Percentiles rank a stretch among this genome's conserved stretches.
phyloP scores from a whole-genome alignment of 2,888 invertebrate species.

The Thecocarcelia acutangulata region DNA sequence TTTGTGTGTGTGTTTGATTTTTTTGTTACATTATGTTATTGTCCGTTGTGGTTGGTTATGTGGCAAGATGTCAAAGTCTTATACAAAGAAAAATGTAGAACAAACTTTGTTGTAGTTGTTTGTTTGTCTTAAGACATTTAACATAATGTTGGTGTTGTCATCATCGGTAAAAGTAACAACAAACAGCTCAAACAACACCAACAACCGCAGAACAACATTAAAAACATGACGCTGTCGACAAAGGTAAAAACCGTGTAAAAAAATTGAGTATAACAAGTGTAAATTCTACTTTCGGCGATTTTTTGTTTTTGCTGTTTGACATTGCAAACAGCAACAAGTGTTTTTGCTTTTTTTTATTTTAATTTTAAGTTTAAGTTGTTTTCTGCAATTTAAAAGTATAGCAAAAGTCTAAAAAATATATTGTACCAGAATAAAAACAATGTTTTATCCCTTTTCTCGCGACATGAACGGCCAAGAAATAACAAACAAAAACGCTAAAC shows the following conservation, averaged over 20 bases:
- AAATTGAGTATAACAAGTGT: slow-evolving; percentile 60
- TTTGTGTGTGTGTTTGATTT: no score
- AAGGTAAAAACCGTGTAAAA: slow-evolving; percentile 20
- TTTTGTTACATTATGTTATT: slow-evolving; percentile 27
- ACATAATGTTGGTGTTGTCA: slow-evolving; percentile 63
- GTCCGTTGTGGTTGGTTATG: slow-evolving; percentile 53
- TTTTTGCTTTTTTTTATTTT: background rate
- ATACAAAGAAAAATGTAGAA: slow-evolving; percentile 40
- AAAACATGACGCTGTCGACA: slow-evolving; percentile 39
- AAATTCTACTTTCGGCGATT: slow-evolving; percentile 39
- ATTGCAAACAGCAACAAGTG: slow-evolving; percentile 43
- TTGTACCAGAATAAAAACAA: no score
- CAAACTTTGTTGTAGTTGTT: slow-evolving; percentile 48
- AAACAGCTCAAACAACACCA: slow-evolving; percentile 25
- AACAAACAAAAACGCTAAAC: background rate
- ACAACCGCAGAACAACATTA: slow-evolving; percentile 36
- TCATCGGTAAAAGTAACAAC: slow-evolving; percentile 31
- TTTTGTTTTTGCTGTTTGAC: slow-evolving; percentile 1
- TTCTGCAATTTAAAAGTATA: no score
- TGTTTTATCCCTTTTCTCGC: no score
- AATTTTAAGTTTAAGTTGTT: background rate
- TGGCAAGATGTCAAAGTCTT: slow-evolving; percentile 64
- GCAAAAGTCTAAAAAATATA: no score
- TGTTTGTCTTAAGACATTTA: slow-evolving; percentile 62
- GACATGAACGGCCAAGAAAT: no score